Conservation (phyloP, 2,797 vertebrate genomes). For the Apogon talboti region DNA sequence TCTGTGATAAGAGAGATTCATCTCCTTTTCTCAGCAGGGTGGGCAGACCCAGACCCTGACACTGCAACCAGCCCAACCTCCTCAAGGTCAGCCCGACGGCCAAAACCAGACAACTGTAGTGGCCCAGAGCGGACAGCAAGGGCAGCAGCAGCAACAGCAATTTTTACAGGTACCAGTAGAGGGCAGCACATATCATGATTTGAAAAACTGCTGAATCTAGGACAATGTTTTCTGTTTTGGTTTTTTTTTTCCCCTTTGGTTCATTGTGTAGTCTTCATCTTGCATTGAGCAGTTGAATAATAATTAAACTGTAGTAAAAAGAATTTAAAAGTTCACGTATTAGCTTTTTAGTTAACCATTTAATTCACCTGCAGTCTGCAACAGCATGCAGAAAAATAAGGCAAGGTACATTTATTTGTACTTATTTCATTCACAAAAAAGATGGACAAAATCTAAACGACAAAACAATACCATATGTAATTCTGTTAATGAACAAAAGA, state of each 20-base stretch:
- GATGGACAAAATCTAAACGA: too few relatives aligned
- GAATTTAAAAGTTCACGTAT: too few relatives aligned
- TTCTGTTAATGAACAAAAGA: too few relatives aligned
- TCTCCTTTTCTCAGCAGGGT: slow-evolving; percentile 76
- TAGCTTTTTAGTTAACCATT: too few relatives aligned
- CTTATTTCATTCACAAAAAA: too few relatives aligned
- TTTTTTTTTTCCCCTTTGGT: slow-evolving; percentile 1
- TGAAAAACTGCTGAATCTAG: neutral
- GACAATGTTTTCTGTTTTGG: neutral
- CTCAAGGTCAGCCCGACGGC: slow-evolving; percentile 71
- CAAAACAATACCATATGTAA: too few relatives aligned
- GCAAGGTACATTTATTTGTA: too few relatives aligned
- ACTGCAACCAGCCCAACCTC: slow-evolving; percentile 77
- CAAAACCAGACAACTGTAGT: slow-evolving; percentile 78
- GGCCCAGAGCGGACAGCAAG: slow-evolving; percentile 80
- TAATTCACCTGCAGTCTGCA: too few relatives aligned
- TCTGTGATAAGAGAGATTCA: slow-evolving; percentile 25
- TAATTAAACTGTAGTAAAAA: too few relatives aligned
- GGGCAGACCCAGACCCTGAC: slow-evolving; percentile 91
- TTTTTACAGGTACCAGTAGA: slow-evolving; percentile 89
- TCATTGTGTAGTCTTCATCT: neutral
- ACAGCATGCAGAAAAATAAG: too few relatives aligned
- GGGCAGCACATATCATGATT: slow-evolving; percentile 26
- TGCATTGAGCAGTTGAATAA: neutral
- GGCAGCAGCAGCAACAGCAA: slow-evolving; percentile 85